These are phyloP conservation scores for Metellina segmentata DNA, from an alignment of 2,888 invertebrate genomes.

Conservation along the genomic window DNA sequence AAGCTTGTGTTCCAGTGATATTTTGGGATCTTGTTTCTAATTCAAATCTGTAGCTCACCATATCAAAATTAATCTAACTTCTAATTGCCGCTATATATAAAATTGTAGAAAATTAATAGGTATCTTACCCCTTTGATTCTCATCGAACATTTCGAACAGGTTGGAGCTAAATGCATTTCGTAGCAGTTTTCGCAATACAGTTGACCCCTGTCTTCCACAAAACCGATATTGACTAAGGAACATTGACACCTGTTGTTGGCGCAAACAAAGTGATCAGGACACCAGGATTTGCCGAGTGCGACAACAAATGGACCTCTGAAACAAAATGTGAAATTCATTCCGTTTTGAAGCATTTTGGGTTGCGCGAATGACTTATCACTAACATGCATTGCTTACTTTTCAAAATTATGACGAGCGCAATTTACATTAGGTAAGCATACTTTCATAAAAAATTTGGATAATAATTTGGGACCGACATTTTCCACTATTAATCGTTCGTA, in stretches of 20 bases:
- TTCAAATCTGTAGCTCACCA: too few species aligned
- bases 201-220: slow-evolving; percentile 97
- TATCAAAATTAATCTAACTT: too few species aligned
- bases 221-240: slow-evolving; percentile 95
- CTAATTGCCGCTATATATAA: not conserved
- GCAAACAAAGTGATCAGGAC: slow-evolving; percentile 98
- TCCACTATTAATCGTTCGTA: too few species aligned
- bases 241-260: slow-evolving; percentile 94
- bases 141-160: slow-evolving; percentile 94
- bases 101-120: not conserved
- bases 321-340: not conserved
- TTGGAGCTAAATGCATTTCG: slow-evolving; percentile 97
- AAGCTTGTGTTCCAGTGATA: too few species aligned
- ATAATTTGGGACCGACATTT: too few species aligned
- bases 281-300: slow-evolving; percentile 98
- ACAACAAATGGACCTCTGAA: slow-evolving; percentile 94
- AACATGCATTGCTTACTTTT: too few species aligned
- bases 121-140: slow-evolving; percentile 96
- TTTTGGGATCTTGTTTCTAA: too few species aligned
- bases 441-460: too few species aligned
- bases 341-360: too few species aligned
- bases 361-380: too few species aligned
- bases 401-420: too few species aligned
- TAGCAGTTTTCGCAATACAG: slow-evolving; percentile 99
- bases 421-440: too few species aligned